Evolutionary conservation across 2,888 invertebrate genomes (phyloP).

Genomic region (Augiades crinisus): DNA sequence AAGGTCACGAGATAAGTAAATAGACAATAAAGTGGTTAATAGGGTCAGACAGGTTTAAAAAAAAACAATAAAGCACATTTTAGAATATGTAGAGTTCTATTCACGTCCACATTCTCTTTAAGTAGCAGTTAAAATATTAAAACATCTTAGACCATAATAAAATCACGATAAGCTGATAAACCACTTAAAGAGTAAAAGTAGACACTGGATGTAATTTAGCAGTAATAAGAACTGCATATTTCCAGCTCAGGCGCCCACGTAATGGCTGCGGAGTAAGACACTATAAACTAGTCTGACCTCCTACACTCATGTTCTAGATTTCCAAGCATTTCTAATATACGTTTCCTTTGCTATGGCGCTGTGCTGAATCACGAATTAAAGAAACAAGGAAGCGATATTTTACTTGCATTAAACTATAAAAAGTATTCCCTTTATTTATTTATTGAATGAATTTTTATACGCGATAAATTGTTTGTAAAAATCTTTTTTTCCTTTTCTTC

Average conservation of each 20-base stretch:
- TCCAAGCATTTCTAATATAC: conserved; percentile 39
- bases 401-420: neutral
- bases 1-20: too few relatives aligned
- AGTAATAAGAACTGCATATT: conserved; percentile 19
- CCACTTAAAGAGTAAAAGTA: neutral
- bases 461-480: too few relatives aligned
- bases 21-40: too few relatives aligned
- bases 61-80: too few relatives aligned
- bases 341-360: conserved; percentile 35
- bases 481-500: too few relatives aligned
- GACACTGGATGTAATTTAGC: neutral
- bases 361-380: conserved; percentile 12
- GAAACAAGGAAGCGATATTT: conserved; percentile 10
- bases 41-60: too few relatives aligned
- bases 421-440: too few relatives aligned
- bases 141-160: neutral
- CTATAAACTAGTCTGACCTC: conserved; percentile 40
- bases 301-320: conserved; percentile 46
- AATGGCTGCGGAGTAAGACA: conserved; percentile 38
- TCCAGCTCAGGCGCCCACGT: conserved; percentile 35
- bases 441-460: too few relatives aligned
- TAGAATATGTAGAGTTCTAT: too few relatives aligned
- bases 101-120: neutral
- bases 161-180: neutral
- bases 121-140: neutral